These are phyloP conservation scores for Drosophila miranda DNA, from an alignment of 1,140 invertebrate species.

Conservation along the genomic window DNA sequence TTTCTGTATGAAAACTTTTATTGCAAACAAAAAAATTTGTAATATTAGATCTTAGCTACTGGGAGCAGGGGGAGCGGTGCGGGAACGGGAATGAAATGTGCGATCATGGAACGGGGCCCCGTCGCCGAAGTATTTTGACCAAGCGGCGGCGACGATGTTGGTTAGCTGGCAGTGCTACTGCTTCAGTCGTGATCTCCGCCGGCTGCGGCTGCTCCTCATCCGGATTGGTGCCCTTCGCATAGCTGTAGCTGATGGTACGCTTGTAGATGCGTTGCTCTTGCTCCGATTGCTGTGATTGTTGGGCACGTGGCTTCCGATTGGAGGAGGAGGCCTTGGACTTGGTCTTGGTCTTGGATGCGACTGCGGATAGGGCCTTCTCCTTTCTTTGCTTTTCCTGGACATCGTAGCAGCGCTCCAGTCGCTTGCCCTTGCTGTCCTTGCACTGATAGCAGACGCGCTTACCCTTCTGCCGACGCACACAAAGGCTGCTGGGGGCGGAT, in stretches of 20 bases:
- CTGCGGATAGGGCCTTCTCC: constrained; percentile 4
- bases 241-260: constrained; percentile 66
- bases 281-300: constrained; percentile 40
- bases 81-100: no score
- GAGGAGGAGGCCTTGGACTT: constrained; percentile 4
- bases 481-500: constrained; percentile 44
- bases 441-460: constrained; percentile 58
- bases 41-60: no score
- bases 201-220: background rate
- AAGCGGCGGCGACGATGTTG: constrained; percentile 1
- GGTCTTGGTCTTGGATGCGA: background rate
- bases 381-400: constrained; percentile 9
- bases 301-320: constrained; percentile 9
- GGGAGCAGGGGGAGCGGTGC: no score
- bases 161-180: background rate
- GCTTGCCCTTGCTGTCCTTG: constrained; percentile 52
- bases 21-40: no score
- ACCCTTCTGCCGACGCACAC: constrained; percentile 39
- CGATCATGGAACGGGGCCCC: constrained; percentile 1
- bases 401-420: constrained; percentile 54
- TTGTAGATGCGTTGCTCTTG: constrained; percentile 67
- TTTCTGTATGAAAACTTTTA: no score
- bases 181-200: background rate
- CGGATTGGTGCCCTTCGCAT: constrained; percentile 41
- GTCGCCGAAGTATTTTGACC: constrained; percentile 18